Percentiles rank a stretch among this genome's conserved stretches.
Conservation (phyloP, 1,140 invertebrate genomes). For the Trichomalopsis sarcophagae region DNA sequence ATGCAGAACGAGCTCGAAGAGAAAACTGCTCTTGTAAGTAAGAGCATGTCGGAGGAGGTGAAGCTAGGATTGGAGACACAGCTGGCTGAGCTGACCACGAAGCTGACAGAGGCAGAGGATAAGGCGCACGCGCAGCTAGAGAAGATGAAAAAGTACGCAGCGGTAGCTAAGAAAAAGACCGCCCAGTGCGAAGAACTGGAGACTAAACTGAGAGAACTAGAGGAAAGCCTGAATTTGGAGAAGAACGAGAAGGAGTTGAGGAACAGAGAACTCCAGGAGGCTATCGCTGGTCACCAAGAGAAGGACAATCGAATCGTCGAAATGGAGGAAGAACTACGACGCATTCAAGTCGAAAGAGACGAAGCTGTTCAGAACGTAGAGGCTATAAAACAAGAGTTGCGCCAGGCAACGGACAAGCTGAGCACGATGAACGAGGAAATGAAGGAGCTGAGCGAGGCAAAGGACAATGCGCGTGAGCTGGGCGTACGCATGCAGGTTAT, state of each 20-base stretch:
- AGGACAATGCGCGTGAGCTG: slow-evolving; percentile 68
- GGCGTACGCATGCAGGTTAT: slow-evolving; percentile 71
- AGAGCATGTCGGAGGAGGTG: slow-evolving; percentile 58
- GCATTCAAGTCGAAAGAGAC: slow-evolving; percentile 45
- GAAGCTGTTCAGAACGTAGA: slow-evolving; percentile 52
- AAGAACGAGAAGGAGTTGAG: slow-evolving; percentile 67
- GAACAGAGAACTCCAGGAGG: slow-evolving; percentile 63
- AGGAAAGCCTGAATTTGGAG: slow-evolving; percentile 64
- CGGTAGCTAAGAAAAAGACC: slow-evolving; percentile 84
- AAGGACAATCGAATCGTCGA: slow-evolving; percentile 64
- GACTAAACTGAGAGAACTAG: slow-evolving; percentile 64
- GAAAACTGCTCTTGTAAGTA: slow-evolving; percentile 56
- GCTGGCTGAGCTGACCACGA: slow-evolving; percentile 63
- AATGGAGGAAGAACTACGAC: slow-evolving; percentile 57
- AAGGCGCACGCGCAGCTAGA: slow-evolving; percentile 73
- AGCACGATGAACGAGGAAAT: slow-evolving; percentile 65
- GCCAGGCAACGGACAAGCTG: slow-evolving; percentile 54
- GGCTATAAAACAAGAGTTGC: slow-evolving; percentile 53
- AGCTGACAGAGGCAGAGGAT: slow-evolving; percentile 57
- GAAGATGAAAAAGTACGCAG: slow-evolving; percentile 85
- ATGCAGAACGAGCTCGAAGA: slow-evolving; percentile 59
- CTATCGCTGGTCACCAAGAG: slow-evolving; percentile 54
- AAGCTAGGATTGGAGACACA: slow-evolving; percentile 59
- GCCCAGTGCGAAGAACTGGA: slow-evolving; percentile 80
- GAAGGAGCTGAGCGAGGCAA: slow-evolving; percentile 59